These are phyloP conservation scores for Bradypodion ventrale DNA, from an alignment of 2,797 vertebrate species.

Conservation along the genomic window DNA sequence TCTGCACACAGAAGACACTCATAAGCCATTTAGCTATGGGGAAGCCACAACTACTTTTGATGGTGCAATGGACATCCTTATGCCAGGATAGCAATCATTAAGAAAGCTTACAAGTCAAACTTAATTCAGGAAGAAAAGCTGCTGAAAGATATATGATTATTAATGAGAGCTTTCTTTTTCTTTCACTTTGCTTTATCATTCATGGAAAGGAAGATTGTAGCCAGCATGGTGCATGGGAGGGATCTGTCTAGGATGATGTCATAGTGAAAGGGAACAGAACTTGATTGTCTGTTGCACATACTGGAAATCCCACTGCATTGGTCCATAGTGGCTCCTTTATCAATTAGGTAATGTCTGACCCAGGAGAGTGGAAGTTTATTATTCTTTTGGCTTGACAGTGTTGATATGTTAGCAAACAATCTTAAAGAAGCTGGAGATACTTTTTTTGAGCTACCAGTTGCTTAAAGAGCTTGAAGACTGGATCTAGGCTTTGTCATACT, in stretches of 20 bases:
- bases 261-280: slow-evolving; percentile 72
- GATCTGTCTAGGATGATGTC: slow-evolving; percentile 73
- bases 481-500: background rate
- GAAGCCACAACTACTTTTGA: slow-evolving; percentile 42
- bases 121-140: background rate
- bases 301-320: slow-evolving; percentile 59
- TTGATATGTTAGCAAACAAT: slow-evolving; percentile 65
- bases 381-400: slow-evolving; percentile 52
- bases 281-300: slow-evolving; percentile 61
- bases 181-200: slow-evolving; percentile 69
- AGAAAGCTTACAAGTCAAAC: background rate
- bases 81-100: background rate
- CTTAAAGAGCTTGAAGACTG: background rate
- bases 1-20: slow-evolving; percentile 37
- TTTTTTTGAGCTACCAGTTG: background rate
- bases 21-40: slow-evolving; percentile 37
- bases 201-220: slow-evolving; percentile 72
- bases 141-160: slow-evolving; percentile 31
- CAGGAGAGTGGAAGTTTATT: slow-evolving; percentile 68
- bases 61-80: background rate
- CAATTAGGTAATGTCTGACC: slow-evolving; percentile 82
- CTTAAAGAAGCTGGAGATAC: slow-evolving; percentile 30
- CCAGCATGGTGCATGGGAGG: slow-evolving; percentile 69
- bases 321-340: slow-evolving; percentile 68
- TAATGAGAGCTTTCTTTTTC: slow-evolving; percentile 56